A percentile compares a stretch with the other conserved stretches of the same genome.
Evolutionary conservation across 2,888 invertebrate species (phyloP).

Genomic region (Punctoribates punctum): DNA sequence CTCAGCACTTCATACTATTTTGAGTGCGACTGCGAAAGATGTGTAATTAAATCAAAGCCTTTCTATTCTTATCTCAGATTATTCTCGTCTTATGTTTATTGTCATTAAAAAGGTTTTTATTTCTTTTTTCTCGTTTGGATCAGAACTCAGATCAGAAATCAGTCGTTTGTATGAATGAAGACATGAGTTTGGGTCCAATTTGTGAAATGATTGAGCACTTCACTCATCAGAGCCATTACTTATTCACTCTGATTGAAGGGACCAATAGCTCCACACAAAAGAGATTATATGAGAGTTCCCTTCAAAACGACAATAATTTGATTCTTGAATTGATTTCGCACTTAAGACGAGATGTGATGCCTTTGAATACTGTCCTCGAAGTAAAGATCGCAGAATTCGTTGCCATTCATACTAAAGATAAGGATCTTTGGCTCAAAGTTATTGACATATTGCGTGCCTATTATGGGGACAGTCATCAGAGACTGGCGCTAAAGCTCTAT

Average conservation of each 20-base stretch:
- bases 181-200: neutral
- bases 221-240: neutral
- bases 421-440: neutral
- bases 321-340: conserved; percentile 9
- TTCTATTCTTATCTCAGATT: neutral
- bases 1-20: conserved; percentile 36
- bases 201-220: conserved; percentile 23
- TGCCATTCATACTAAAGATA: neutral
- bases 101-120: neutral
- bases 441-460: conserved; percentile 5
- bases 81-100: neutral
- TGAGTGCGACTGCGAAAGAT: conserved; percentile 36
- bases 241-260: neutral
- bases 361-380: conserved; percentile 6
- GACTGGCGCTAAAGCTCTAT: conserved; percentile 21
- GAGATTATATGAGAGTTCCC: neutral
- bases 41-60: conserved; percentile 19
- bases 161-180: neutral
- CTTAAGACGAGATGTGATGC: conserved; percentile 13
- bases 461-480: conserved; percentile 19
- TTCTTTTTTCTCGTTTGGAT: neutral
- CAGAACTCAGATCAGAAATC: neutral
- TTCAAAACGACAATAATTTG: conserved; percentile 18
- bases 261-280: neutral
- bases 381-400: conserved; percentile 32